Percentiles rank a stretch among this genome's conserved stretches.
phyloP scores from a whole-genome alignment of 2,113 vertebrate species.

The Pseudorectes ferrugineus region DNA sequence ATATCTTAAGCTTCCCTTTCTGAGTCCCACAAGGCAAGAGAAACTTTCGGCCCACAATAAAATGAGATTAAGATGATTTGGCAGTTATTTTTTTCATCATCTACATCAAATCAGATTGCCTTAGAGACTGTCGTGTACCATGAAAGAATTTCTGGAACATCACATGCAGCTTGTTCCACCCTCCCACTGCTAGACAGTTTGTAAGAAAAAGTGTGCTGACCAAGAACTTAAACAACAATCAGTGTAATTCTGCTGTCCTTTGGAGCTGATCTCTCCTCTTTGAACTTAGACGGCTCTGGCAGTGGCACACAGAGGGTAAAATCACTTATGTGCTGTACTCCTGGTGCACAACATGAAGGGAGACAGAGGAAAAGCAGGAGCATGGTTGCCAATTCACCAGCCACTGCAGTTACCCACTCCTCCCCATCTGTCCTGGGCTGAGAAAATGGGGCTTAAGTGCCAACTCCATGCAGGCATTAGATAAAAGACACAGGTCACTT shows the following conservation, averaged over 20 bases:
- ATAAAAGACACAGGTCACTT: not conserved
- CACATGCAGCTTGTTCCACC: not conserved
- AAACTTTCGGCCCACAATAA: not conserved
- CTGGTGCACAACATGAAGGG: not conserved
- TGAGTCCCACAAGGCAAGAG: not conserved
- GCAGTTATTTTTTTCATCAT: not conserved
- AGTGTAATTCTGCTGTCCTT: not conserved
- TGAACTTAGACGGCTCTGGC: not conserved
- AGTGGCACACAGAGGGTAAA: not conserved
- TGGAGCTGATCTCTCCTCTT: not conserved
- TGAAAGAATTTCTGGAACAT: not conserved
- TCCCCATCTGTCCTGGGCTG: not conserved
- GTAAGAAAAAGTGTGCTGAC: not conserved
- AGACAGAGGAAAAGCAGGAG: not conserved
- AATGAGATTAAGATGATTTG: not conserved
- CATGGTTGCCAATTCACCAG: not conserved
- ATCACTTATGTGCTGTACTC: not conserved
- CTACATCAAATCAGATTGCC: not conserved
- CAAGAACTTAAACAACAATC: not conserved
- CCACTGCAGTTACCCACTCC: not conserved
- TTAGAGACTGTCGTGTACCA: not conserved
- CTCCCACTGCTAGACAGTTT: not conserved
- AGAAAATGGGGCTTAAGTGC: not conserved
- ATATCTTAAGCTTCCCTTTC: not conserved
- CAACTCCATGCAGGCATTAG: accelerated